Percentiles rank a stretch among this genome's conserved stretches.
Conservation (phyloP, 2,797 vertebrate species). For the Taeniopygia guttata region DNA sequence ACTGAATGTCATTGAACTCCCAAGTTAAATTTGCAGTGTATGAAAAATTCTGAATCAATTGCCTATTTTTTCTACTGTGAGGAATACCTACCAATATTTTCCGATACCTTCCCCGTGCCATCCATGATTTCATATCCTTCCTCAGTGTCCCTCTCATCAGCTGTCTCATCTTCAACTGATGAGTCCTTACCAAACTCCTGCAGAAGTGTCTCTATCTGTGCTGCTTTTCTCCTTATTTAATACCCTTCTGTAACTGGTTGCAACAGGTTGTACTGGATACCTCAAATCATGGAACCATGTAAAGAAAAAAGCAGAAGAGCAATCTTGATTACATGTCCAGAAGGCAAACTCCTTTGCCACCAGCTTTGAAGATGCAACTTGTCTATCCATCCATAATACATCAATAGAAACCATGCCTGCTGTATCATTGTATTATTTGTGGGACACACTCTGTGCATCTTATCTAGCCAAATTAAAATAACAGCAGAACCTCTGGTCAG, state of each 20-base stretch:
- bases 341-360: neutral
- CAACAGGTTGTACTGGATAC: neutral
- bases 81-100: neutral
- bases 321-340: neutral
- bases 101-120: neutral
- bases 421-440: neutral
- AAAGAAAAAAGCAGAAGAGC: neutral
- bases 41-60: neutral
- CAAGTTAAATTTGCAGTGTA: neutral
- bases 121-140: neutral
- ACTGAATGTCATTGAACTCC: neutral
- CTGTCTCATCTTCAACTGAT: neutral
- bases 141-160: neutral
- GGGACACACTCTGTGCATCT: neutral
- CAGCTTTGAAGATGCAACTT: neutral
- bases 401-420: neutral
- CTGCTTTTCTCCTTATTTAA: neutral
- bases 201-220: neutral
- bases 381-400: neutral
- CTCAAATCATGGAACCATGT: neutral
- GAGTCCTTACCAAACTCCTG: neutral
- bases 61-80: neutral
- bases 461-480: neutral
- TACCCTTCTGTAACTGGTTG: neutral
- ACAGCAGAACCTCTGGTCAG: neutral